A percentile compares a stretch with the other conserved stretches of the same genome.
Conservation (phyloP, 2,888 invertebrate species). For the Melinopterus prodromus region DNA sequence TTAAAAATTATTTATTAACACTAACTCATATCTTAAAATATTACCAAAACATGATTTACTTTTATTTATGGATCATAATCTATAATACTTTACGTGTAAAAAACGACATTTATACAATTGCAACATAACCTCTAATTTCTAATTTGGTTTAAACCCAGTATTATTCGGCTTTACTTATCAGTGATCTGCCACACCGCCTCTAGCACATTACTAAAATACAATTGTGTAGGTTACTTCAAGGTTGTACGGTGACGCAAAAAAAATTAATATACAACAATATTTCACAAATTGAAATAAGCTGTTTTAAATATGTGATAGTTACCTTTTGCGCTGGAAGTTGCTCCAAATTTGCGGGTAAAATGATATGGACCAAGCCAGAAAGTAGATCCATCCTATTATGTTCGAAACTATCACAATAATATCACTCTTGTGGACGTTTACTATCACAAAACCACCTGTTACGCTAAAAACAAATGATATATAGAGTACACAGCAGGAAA, state of each 20-base stretch:
- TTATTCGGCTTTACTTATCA: not conserved
- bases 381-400: conserved; percentile 94
- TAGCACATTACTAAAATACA: not conserved
- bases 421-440: conserved; percentile 75
- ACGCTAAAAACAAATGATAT: conserved; percentile 64
- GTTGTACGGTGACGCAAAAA: too few relatives aligned
- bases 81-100: not conserved
- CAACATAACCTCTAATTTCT: not conserved
- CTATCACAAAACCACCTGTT: conserved; percentile 71
- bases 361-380: conserved; percentile 95
- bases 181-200: not conserved
- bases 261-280: too few relatives aligned
- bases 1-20: not conserved
- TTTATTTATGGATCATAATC: not conserved
- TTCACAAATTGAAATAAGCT: too few relatives aligned
- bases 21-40: not conserved
- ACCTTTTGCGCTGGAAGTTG: conserved; percentile 85
- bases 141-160: not conserved
- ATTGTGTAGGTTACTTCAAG: too few relatives aligned
- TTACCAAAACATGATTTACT: not conserved
- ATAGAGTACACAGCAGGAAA: conserved; percentile 14
- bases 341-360: conserved; percentile 94
- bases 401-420: conserved; percentile 72
- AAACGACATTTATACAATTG: not conserved
- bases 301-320: conserved; percentile 30